These are phyloP conservation scores for Congeria kusceri DNA, from an alignment of 2,888 invertebrate species.

Conservation along the genomic window DNA sequence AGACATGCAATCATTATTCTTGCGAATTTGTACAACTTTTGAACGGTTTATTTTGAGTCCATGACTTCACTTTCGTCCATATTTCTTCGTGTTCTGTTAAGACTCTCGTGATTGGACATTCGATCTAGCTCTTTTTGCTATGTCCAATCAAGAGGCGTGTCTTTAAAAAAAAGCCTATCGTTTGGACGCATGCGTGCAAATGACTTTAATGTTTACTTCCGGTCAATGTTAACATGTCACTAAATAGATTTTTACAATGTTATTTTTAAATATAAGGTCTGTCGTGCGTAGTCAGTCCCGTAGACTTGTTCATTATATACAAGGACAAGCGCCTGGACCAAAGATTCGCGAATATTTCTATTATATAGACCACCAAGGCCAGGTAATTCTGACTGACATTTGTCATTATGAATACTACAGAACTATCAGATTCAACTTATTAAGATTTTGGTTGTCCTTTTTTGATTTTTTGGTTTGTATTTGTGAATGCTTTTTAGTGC, in stretches of 20 bases:
- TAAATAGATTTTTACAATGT: not conserved
- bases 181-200: too few species aligned
- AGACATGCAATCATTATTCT: too few species aligned
- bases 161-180: too few species aligned
- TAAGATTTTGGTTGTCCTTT: too few species aligned
- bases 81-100: constrained; percentile 16
- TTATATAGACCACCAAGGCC: constrained; percentile 98
- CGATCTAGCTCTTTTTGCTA: not conserved
- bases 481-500: too few species aligned
- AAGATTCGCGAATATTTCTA: constrained; percentile 96
- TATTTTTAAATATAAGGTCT: constrained; percentile 18
- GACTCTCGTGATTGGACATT: constrained; percentile 32
- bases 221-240: constrained; percentile 41
- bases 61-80: constrained; percentile 36
- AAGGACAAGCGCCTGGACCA: constrained; percentile 86
- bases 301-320: constrained; percentile 83
- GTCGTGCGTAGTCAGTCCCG: constrained; percentile 10
- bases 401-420: constrained; percentile 5
- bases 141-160: constrained; percentile 12
- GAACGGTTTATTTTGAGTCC: constrained; percentile 15
- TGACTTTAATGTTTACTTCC: constrained; percentile 49
- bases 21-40: too few species aligned
- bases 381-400: constrained; percentile 46
- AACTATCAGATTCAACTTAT: not conserved
- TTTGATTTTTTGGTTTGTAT: too few species aligned